Evolutionary conservation across 2,888 invertebrate species (phyloP).

Genomic region (Marronus borbonicus): DNA sequence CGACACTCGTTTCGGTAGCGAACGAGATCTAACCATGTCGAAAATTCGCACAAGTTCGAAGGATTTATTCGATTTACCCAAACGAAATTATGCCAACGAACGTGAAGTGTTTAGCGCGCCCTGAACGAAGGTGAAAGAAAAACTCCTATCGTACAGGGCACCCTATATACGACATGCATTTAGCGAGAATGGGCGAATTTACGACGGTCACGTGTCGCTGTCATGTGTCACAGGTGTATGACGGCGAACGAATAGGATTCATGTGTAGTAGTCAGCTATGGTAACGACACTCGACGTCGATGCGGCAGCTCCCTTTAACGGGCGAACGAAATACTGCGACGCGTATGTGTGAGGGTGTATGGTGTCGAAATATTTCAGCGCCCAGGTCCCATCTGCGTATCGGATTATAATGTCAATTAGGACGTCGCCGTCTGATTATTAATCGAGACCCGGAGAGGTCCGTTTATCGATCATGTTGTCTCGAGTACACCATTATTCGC

Average conservation of each 20-base stretch:
- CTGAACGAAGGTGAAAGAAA: neutral
- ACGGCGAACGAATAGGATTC: slow-evolving; percentile 48
- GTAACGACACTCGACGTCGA: slow-evolving; percentile 33
- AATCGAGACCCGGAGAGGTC: slow-evolving; percentile 38
- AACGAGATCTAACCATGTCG: slow-evolving; percentile 29
- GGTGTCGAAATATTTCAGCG: slow-evolving; percentile 21
- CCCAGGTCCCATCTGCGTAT: slow-evolving; percentile 43
- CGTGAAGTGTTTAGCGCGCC: slow-evolving; percentile 37
- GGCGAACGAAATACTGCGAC: neutral
- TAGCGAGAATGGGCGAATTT: slow-evolving; percentile 25
- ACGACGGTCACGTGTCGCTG: slow-evolving; percentile 49
- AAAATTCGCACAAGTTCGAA: slow-evolving; percentile 30
- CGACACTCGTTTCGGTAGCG: neutral
- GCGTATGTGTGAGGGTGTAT: neutral
- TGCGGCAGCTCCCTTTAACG: slow-evolving; percentile 1
- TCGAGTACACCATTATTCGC: slow-evolving; percentile 12
- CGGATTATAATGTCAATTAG: slow-evolving; percentile 50
- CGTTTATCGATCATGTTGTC: slow-evolving; percentile 22
- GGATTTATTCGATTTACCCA: slow-evolving; percentile 45
- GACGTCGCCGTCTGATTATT: slow-evolving; percentile 46
- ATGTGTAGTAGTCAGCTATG: slow-evolving; percentile 33
- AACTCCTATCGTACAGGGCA: neutral
- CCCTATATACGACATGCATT: slow-evolving; percentile 2
- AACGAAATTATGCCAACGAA: slow-evolving; percentile 39
- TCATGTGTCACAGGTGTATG: slow-evolving; percentile 52